A percentile compares a stretch with the other conserved stretches of the same genome.
phyloP scores from a whole-genome alignment of 2,888 invertebrate species.

The Plebejus anna region DNA sequence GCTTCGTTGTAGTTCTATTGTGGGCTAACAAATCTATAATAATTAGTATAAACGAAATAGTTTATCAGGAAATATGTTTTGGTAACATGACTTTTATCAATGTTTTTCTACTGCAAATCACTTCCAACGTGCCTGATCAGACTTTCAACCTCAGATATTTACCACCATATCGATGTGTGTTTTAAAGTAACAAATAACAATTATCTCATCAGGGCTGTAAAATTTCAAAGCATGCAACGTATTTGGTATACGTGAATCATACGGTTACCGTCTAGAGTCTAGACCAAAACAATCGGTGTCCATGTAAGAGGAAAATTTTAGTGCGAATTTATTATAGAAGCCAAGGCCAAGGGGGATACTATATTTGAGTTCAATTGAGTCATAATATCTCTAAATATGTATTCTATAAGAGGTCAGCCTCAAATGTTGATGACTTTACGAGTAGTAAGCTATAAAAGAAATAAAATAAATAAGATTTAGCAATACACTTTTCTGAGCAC shows the following conservation, averaged over 20 bases:
- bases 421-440: neutral
- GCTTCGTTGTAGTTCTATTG: neutral
- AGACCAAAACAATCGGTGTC: conserved; percentile 32
- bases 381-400: neutral
- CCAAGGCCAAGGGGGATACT: conserved; percentile 25
- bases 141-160: too few species aligned
- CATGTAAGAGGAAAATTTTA: conserved; percentile 36
- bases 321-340: conserved; percentile 30
- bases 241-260: conserved; percentile 24
- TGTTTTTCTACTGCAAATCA: neutral
- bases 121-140: too few species aligned
- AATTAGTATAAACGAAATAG: neutral
- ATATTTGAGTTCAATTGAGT: neutral
- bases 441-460: too few species aligned
- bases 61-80: neutral
- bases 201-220: conserved; percentile 3
- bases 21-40: neutral
- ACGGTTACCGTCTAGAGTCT: neutral
- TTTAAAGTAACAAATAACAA: neutral
- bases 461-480: neutral
- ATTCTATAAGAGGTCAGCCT: neutral
- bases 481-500: neutral
- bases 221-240: neutral
- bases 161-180: neutral
- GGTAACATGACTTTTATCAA: neutral